Conservation (phyloP, 1,140 invertebrate species). For the Caenorhabditis latens region DNA sequence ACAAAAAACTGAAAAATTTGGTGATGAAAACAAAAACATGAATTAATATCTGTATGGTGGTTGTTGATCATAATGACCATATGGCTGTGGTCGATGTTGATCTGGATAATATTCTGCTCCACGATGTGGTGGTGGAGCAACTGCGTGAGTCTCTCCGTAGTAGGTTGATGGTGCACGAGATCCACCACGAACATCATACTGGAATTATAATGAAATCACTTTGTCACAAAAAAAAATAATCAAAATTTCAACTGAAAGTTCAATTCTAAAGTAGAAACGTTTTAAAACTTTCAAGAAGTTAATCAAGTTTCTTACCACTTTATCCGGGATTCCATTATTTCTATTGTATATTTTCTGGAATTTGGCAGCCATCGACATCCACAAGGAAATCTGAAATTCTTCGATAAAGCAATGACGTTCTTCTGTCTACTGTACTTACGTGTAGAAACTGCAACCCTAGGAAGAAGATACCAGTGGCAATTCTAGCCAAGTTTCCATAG, state of each 20-base stretch:
- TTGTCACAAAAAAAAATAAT: neutral
- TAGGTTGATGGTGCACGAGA: slow-evolving; percentile 72
- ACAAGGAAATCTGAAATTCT: slow-evolving; percentile 73
- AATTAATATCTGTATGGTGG: slow-evolving; percentile 59
- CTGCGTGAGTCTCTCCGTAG: slow-evolving; percentile 71
- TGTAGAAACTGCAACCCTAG: slow-evolving; percentile 77
- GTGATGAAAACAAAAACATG: neutral
- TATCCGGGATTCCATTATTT: slow-evolving; percentile 71
- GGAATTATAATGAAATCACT: slow-evolving; percentile 8
- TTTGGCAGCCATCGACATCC: slow-evolving; percentile 75
- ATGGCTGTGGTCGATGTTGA: slow-evolving; percentile 17
- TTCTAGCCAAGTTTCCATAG: slow-evolving; percentile 74
- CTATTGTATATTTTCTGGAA: slow-evolving; percentile 77
- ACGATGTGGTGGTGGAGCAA: slow-evolving; percentile 53
- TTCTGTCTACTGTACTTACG: slow-evolving; percentile 64
- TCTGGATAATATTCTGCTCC: slow-evolving; percentile 60
- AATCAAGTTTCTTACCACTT: slow-evolving; percentile 35
- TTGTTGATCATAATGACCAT: slow-evolving; percentile 50
- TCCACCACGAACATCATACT: slow-evolving; percentile 43
- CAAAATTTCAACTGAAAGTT: no score
- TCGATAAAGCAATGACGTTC: neutral
- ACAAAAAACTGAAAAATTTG: neutral
- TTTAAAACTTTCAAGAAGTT: no score
- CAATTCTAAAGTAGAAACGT: no score
- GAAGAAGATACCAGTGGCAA: slow-evolving; percentile 77